phyloP scores from a whole-genome alignment of 2,113 vertebrate species.

The Colossoma macropomum region DNA sequence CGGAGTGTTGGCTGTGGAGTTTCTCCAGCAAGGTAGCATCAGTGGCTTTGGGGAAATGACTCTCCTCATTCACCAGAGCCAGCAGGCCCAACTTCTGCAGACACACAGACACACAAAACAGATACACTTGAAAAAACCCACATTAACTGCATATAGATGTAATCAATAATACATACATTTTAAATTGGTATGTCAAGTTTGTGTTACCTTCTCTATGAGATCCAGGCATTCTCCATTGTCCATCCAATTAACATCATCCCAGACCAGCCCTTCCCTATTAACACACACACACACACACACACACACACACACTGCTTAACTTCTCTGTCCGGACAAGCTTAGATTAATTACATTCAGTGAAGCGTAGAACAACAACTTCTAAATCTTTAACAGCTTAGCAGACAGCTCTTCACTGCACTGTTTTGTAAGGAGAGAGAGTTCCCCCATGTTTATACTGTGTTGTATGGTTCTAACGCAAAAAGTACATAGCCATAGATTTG shows the following conservation, averaged over 20 bases:
- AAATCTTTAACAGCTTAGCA: no score
- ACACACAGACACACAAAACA: neutral
- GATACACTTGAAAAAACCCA: neutral
- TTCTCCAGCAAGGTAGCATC: conserved; percentile 93
- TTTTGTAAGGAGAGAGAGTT: no score
- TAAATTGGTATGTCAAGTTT: neutral
- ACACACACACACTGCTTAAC: neutral
- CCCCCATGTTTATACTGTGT: no score
- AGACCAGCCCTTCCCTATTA: conserved; percentile 91
- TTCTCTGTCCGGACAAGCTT: no score
- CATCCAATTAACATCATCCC: conserved; percentile 96
- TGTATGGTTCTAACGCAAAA: no score
- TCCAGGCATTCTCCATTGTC: conserved; percentile 98
- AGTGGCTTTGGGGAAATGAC: conserved; percentile 96
- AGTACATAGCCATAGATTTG: no score
- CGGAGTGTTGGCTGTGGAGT: conserved; percentile 90
- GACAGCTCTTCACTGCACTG: no score
- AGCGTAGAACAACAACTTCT: no score
- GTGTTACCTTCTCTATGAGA: conserved; percentile 93
- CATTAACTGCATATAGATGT: neutral
- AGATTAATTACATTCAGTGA: no score
- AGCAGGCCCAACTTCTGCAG: conserved; percentile 94
- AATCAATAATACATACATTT: neutral
- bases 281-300: conserved; percentile 21
- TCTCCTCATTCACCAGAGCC: conserved; percentile 96